phyloP scores from a whole-genome alignment of 1,140 invertebrate genomes.

The Conus betulinus region DNA sequence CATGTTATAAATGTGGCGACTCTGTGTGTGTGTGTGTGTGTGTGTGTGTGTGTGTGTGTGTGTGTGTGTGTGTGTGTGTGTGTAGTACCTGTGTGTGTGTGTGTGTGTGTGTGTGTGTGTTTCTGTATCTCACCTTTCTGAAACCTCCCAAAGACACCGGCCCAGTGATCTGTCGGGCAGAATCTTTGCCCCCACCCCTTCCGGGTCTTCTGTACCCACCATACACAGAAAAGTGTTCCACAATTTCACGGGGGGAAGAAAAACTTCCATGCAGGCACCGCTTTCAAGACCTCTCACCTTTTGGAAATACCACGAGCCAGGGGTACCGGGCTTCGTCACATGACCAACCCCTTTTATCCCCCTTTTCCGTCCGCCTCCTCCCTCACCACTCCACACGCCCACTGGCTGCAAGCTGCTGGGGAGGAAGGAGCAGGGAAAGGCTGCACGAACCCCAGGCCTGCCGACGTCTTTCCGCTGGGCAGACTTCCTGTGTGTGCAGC shows the following conservation, averaged over 20 bases:
- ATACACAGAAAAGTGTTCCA: background rate
- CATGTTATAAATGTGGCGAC: no score
- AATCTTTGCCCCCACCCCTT: no score
- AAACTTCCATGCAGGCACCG: background rate
- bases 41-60: no score
- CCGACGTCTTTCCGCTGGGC: background rate
- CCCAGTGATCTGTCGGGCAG: no score
- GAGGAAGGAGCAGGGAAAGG: background rate
- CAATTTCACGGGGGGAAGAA: background rate
- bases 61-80: no score
- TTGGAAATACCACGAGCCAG: background rate
- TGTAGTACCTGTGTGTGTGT: no score
- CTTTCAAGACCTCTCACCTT: background rate
- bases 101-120: no score
- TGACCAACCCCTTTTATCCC: background rate
- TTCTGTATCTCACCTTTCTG: no score
- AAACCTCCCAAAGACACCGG: no score
- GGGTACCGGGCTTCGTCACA: conserved; percentile 11
- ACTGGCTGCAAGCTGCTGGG: background rate
- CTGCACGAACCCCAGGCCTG: background rate
- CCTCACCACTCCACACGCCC: background rate
- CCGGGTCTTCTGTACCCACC: no score
- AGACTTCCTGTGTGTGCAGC: background rate
- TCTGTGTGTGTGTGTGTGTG: no score
- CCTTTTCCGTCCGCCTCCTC: background rate